Evolutionary conservation across 2,113 vertebrate genomes (phyloP).

Genomic region (Marmota monax): DNA sequence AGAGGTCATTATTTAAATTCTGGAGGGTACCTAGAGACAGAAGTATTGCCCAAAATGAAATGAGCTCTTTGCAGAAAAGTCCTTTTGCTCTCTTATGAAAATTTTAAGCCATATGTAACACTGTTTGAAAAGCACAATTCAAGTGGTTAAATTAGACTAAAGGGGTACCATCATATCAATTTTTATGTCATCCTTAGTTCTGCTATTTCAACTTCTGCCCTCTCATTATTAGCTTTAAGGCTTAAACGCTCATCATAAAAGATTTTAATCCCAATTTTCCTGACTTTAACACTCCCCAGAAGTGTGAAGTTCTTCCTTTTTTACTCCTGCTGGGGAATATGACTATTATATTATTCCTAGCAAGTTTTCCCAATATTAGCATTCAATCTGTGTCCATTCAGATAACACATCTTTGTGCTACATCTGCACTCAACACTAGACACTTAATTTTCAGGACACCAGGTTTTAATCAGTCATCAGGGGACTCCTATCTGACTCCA

Average conservation of each 20-base stretch:
- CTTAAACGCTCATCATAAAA: constrained; percentile 45
- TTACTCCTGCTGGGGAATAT: not conserved
- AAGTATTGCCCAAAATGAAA: constrained; percentile 23
- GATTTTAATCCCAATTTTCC: constrained; percentile 41
- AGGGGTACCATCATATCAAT: not conserved
- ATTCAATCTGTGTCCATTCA: constrained; percentile 61
- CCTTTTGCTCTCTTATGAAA: constrained; percentile 9
- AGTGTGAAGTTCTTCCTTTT: constrained; percentile 26
- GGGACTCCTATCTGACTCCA: constrained; percentile 56
- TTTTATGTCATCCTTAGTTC: constrained; percentile 41
- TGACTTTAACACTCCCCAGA: constrained; percentile 48
- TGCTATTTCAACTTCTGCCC: constrained; percentile 52
- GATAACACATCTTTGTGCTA: constrained; percentile 50
- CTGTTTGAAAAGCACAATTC: constrained; percentile 22
- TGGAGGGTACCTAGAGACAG: constrained; percentile 36
- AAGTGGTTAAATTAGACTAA: constrained; percentile 52
- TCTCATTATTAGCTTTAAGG: constrained; percentile 39
- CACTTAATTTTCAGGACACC: constrained; percentile 66
- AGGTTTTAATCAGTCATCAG: constrained; percentile 75
- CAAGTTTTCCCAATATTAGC: constrained; percentile 66
- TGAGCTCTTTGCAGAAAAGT: not conserved
- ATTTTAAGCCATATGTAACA: constrained; percentile 8
- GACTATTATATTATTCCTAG: constrained; percentile 30
- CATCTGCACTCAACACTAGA: constrained; percentile 60
- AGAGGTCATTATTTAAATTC: constrained; percentile 53